phyloP scores from a whole-genome alignment of 2,797 vertebrate species.

The Myripristis jacobus region DNA sequence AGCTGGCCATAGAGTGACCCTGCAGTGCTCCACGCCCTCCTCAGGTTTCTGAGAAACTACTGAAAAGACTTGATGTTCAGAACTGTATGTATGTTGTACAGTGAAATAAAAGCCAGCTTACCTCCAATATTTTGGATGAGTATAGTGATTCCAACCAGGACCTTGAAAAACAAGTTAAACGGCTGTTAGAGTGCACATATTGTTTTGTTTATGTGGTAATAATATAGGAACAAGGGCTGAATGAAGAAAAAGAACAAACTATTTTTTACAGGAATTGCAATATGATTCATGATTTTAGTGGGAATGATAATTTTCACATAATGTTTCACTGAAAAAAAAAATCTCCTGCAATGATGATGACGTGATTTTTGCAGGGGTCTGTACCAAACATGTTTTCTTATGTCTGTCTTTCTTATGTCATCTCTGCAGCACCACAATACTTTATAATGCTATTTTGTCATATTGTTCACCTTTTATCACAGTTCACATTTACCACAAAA shows the following conservation, averaged over 20 bases:
- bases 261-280: neutral
- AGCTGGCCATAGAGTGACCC: conserved; percentile 34
- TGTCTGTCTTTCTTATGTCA: no score
- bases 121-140: conserved; percentile 96
- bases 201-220: neutral
- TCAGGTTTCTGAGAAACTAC: conserved; percentile 22
- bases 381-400: no score
- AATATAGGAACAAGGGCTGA: neutral
- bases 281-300: no score
- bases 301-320: no score
- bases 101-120: conserved; percentile 78
- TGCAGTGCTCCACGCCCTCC: conserved; percentile 25
- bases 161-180: conserved; percentile 78
- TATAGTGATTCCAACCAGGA: conserved; percentile 90
- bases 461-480: no score
- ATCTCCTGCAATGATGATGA: no score
- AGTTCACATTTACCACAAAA: no score
- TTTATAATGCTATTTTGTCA: no score
- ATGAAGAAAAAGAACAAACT: no score
- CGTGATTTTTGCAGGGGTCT: no score
- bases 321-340: no score
- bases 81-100: conserved; percentile 33
- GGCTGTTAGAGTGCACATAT: conserved; percentile 17
- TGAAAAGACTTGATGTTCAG: conserved; percentile 55
- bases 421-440: no score